phyloP scores from a whole-genome alignment of 2,797 vertebrate species.

The Poecilia gillii region DNA sequence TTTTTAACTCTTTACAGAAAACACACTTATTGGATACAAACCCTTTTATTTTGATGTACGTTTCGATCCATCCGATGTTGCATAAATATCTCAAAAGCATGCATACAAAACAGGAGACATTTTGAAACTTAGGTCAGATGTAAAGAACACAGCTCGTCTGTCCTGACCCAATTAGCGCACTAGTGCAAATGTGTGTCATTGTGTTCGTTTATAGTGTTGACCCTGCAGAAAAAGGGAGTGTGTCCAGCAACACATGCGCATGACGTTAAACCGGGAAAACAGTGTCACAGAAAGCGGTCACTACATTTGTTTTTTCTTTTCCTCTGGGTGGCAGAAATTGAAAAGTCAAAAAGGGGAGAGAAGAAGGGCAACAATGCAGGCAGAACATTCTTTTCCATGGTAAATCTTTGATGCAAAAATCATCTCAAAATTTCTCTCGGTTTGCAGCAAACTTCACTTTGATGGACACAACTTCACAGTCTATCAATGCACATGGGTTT shows the following conservation, averaged over 20 bases:
- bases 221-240: constrained; percentile 3
- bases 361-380: constrained; percentile 32
- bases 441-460: not conserved
- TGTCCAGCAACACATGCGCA: constrained; percentile 19
- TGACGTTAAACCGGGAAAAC: constrained; percentile 16
- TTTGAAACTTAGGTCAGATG: not conserved
- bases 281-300: constrained; percentile 1
- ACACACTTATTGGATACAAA: not conserved
- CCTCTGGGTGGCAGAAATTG: not conserved
- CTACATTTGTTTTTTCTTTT: not conserved
- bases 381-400: not conserved
- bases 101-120: not conserved
- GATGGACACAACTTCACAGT: not conserved
- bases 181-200: constrained; percentile 30
- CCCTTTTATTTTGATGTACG: not conserved
- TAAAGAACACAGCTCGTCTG: not conserved
- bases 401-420: not conserved
- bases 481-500: not conserved
- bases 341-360: not conserved
- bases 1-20: not conserved
- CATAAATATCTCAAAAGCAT: not conserved
- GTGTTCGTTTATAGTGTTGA: constrained; percentile 24
- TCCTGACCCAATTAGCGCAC: constrained; percentile 22
- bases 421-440: not conserved
- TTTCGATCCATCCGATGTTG: not conserved